Evolutionary conservation across 2,797 vertebrate species (phyloP).

Genomic region (Takifugu ocellatus): DNA sequence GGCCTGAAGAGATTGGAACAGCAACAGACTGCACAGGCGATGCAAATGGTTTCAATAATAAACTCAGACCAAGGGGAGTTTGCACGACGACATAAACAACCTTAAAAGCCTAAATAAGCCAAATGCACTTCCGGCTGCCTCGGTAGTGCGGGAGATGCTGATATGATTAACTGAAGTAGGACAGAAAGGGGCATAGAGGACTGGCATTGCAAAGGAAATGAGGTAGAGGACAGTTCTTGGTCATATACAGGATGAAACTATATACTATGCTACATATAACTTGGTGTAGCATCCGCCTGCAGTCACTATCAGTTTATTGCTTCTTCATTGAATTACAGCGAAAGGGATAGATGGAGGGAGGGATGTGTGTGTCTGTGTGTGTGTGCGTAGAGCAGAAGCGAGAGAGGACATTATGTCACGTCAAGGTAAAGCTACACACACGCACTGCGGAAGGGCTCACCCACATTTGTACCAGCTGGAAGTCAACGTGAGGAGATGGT

Average conservation of each 20-base stretch:
- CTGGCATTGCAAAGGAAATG: slow-evolving; percentile 54
- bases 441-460: slow-evolving; percentile 67
- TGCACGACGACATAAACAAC: slow-evolving; percentile 8
- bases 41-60: slow-evolving; percentile 4
- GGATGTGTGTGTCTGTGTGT: background rate
- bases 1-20: slow-evolving; percentile 11
- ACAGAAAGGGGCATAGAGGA: slow-evolving; percentile 64
- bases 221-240: slow-evolving; percentile 64
- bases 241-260: slow-evolving; percentile 54
- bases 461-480: slow-evolving; percentile 53
- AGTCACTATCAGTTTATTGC: slow-evolving; percentile 53
- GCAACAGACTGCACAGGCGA: slow-evolving; percentile 8
- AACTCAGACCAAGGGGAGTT: slow-evolving; percentile 11
- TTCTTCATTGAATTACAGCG: slow-evolving; percentile 64
- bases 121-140: slow-evolving; percentile 39
- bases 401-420: slow-evolving; percentile 64
- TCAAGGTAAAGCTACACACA: slow-evolving; percentile 66
- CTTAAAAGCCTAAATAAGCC: slow-evolving; percentile 64
- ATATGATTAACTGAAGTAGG: slow-evolving; percentile 79
- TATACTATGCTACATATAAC: slow-evolving; percentile 43
- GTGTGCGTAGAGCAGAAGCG: slow-evolving; percentile 23
- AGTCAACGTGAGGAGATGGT: slow-evolving; percentile 40
- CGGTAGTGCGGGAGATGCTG: slow-evolving; percentile 45
- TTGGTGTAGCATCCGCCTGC: slow-evolving; percentile 49
- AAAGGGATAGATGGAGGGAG: slow-evolving; percentile 36